Conservation (phyloP, 2,113 vertebrate species). For the Clarias batrachus region DNA sequence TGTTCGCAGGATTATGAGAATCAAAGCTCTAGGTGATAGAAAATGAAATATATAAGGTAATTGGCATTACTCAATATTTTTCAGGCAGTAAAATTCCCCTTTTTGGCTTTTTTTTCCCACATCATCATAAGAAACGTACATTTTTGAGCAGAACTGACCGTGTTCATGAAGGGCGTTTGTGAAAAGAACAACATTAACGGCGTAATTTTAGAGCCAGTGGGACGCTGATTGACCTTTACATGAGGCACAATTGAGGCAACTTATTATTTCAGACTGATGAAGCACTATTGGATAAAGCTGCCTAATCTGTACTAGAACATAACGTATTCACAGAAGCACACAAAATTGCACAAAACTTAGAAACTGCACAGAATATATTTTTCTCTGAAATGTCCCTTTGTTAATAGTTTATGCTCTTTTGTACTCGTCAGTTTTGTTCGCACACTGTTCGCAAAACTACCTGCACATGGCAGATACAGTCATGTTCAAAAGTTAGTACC, state of each 20-base stretch:
- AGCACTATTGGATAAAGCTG: slow-evolving; percentile 25
- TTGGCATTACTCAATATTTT: slow-evolving; percentile 8
- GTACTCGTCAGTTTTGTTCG: background rate
- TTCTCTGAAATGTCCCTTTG: background rate
- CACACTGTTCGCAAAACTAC: background rate
- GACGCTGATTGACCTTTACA: slow-evolving; percentile 46
- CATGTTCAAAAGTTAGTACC: too few relatives aligned
- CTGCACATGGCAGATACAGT: background rate
- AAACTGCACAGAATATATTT: background rate
- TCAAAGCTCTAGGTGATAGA: background rate
- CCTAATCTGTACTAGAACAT: slow-evolving; percentile 44
- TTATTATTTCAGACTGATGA: slow-evolving; percentile 40
- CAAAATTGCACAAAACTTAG: background rate
- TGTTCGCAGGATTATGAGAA: background rate
- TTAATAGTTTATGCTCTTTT: background rate
- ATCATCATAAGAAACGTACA: background rate
- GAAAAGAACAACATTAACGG: slow-evolving; percentile 4
- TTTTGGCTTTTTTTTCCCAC: background rate
- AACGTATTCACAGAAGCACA: slow-evolving; percentile 11
- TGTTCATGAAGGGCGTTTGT: slow-evolving; percentile 11
- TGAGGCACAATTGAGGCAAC: slow-evolving; percentile 6
- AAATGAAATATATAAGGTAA: background rate
- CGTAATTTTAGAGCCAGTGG: slow-evolving; percentile 31
- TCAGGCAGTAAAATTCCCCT: background rate
- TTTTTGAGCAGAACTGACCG: background rate